Evolutionary conservation across 2,888 invertebrate genomes (phyloP).

Genomic region (Mesochorus sp.): DNA sequence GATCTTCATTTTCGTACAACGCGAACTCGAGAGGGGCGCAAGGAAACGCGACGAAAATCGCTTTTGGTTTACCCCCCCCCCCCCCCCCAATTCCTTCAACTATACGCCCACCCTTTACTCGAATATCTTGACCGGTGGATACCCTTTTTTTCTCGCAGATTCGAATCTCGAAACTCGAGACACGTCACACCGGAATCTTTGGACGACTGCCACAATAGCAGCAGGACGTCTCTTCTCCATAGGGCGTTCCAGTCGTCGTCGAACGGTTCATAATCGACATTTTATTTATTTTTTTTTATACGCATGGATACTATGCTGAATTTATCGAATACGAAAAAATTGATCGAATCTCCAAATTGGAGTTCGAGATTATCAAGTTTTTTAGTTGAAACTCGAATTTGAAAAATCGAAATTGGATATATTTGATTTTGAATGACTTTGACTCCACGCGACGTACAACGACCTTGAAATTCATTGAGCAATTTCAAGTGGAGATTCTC

Average conservation of each 20-base stretch:
- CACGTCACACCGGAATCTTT: constrained; percentile 54
- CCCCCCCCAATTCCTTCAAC: constrained; percentile 27
- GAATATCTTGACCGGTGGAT: constrained; percentile 38
- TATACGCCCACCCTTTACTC: constrained; percentile 60
- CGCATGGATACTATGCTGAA: background rate
- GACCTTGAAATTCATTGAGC: too few species aligned
- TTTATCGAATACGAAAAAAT: too few species aligned
- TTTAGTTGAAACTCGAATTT: too few species aligned
- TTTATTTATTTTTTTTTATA: background rate
- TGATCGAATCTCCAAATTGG: too few species aligned
- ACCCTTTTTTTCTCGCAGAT: constrained; percentile 52
- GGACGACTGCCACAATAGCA: constrained; percentile 52
- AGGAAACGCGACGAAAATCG: constrained; percentile 62
- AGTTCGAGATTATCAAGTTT: too few species aligned
- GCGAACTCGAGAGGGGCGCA: constrained; percentile 26
- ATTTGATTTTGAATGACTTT: too few species aligned
- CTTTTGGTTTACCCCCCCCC: constrained; percentile 54
- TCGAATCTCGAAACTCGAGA: constrained; percentile 63
- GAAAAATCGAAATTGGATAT: too few species aligned
- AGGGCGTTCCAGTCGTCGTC: background rate
- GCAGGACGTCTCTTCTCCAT: constrained; percentile 6
- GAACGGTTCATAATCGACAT: too few species aligned
- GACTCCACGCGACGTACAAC: too few species aligned
- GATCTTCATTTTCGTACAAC: constrained; percentile 17
- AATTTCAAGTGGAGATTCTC: too few species aligned